Conservation (phyloP, 2,888 invertebrate species). For the Digitonthophagus gazella region DNA sequence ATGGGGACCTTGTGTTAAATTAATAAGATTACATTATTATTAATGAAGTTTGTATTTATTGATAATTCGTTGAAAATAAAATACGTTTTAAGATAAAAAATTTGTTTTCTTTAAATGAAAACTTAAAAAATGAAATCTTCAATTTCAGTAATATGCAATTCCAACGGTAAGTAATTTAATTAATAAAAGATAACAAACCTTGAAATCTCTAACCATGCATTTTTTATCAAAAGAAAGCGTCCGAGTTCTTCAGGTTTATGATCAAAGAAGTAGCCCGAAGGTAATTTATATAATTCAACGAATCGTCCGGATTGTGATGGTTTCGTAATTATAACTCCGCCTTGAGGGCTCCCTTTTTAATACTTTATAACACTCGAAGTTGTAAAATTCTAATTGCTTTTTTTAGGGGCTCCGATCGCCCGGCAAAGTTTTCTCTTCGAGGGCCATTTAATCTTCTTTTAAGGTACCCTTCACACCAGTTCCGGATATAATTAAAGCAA, state of each 20-base stretch:
- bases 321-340: not conserved
- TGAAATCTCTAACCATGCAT: not conserved
- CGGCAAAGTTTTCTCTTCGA: slow-evolving; percentile 8
- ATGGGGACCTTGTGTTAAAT: slow-evolving; percentile 13
- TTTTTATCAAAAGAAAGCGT: not conserved
- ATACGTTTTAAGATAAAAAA: slow-evolving; percentile 7
- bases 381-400: slow-evolving; percentile 12
- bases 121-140: not conserved
- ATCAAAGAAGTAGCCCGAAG: not conserved
- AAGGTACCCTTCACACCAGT: not conserved
- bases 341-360: not conserved
- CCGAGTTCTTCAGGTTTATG: not conserved
- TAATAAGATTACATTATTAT: slow-evolving; percentile 8
- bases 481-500: not conserved
- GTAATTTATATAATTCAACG: not conserved
- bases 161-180: not conserved
- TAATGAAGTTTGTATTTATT: slow-evolving; percentile 15
- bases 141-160: not conserved
- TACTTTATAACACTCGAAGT: slow-evolving; percentile 2
- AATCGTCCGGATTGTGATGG: not conserved
- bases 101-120: not conserved
- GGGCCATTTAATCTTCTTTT: not conserved
- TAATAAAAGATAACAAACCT: not conserved
- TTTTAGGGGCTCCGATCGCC: slow-evolving; percentile 1
- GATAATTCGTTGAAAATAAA: slow-evolving; percentile 13